These are phyloP conservation scores for Holcopasites calliopsidis DNA, from an alignment of 1,140 invertebrate species.

Conservation along the genomic window DNA sequence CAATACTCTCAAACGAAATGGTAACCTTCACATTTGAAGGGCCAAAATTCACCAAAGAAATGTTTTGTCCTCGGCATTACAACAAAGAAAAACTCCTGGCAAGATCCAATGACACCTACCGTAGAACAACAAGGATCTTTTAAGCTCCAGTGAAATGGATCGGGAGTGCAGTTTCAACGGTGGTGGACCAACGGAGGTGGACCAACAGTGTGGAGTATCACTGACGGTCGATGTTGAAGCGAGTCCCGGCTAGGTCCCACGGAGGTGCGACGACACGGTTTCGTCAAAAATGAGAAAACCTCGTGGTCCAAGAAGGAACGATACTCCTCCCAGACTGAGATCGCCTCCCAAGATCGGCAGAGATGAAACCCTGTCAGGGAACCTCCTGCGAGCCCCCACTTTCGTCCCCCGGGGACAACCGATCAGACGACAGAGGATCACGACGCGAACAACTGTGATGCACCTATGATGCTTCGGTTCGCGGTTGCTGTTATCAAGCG, in stretches of 20 bases:
- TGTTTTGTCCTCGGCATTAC: too few relatives aligned
- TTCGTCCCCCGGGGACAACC: conserved; percentile 49
- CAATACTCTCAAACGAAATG: too few relatives aligned
- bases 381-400: conserved; percentile 60
- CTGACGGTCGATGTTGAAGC: background rate
- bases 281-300: conserved; percentile 27
- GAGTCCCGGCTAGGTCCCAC: background rate
- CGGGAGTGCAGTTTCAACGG: background rate
- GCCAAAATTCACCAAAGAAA: too few relatives aligned
- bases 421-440: conserved; percentile 45
- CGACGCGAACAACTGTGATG: conserved; percentile 47
- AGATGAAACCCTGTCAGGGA: conserved; percentile 49
- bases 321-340: conserved; percentile 69
- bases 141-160: background rate
- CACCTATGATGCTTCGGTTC: conserved; percentile 52
- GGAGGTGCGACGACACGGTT: conserved; percentile 16
- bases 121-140: background rate
- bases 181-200: background rate
- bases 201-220: background rate
- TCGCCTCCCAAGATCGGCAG: conserved; percentile 47
- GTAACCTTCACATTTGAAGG: too few relatives aligned
- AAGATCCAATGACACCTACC: background rate
- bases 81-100: too few relatives aligned
- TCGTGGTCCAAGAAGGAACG: conserved; percentile 69
- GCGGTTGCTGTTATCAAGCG: conserved; percentile 61